These are phyloP conservation scores for Oenanthe oenanthe DNA, from an alignment of 2,113 vertebrate species.

Conservation along the genomic window DNA sequence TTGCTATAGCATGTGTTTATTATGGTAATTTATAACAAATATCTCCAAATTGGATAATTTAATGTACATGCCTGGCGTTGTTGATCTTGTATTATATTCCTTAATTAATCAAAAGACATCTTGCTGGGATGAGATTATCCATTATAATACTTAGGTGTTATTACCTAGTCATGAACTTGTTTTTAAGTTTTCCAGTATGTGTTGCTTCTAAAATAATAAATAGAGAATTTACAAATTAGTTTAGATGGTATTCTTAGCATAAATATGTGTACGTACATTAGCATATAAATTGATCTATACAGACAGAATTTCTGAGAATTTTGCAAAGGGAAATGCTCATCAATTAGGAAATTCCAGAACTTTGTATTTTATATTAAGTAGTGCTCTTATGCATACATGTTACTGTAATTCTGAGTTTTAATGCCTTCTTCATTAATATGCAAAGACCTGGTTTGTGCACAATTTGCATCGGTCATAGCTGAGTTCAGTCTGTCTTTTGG, in stretches of 20 bases:
- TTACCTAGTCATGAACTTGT: background rate
- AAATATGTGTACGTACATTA: background rate
- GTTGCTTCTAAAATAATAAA: constrained; percentile 15
- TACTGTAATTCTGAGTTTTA: background rate
- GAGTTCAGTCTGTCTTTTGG: background rate
- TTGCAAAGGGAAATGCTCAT: background rate
- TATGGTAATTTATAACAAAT: constrained; percentile 19
- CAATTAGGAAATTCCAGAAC: background rate
- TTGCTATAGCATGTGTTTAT: background rate
- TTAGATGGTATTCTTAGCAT: background rate
- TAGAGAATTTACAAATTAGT: background rate
- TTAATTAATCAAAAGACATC: constrained; percentile 31
- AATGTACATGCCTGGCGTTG: background rate
- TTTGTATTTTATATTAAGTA: background rate
- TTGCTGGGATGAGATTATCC: background rate
- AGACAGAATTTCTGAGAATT: background rate
- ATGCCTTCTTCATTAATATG: background rate
- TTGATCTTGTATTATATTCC: constrained; percentile 12
- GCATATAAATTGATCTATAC: background rate
- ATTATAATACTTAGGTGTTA: background rate
- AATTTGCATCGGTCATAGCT: background rate
- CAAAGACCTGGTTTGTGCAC: background rate
- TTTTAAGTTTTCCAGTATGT: background rate
- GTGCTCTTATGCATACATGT: background rate
- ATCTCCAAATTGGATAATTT: constrained; percentile 11